Base-by-base conservation (phyloP, 2,888 invertebrate species). In the Bedellia somnulentella region DNA sequence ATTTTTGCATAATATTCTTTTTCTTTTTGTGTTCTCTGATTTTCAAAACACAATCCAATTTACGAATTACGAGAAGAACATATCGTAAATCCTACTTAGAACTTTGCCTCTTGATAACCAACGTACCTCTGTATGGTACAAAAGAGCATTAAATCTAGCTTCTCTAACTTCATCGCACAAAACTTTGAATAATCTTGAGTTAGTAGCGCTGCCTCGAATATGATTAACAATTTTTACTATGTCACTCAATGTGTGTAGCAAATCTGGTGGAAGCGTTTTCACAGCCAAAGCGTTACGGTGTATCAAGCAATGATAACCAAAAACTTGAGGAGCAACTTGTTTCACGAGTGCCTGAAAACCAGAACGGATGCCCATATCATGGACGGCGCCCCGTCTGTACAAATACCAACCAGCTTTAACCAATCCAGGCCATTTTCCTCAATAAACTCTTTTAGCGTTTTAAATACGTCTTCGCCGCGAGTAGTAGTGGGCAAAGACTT, bases 1-100 rank as follows among this genome's bases (percentile, higher is more conserved):
- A n/a, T n/a, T n/a, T n/a, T n/a, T n/a, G n/a, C n/a, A 36, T 36
- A 12, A 34, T 36, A 32, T 37, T 37, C 28, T 24, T 34, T 34
- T 25, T 35, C 30, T 33, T 37, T 37, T 30, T 27, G 18, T 31
- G 36, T 35, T 34, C 28, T 34, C 25, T 33, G 31, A 5, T 37
- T 38, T 37, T 37, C 35, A 14, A 37, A 35, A 34, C 34, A 29
- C 17, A 30, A 38, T 38, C 28, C 29, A 12, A 37, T 40, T 37
- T 31, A 12, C 37, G 15, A 35, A n/a, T n/a, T n/a, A n/a, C n/a
- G n/a, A n/a, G n/a, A n/a, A n/a, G n/a, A n/a, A 32, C 2, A 40
- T 21, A 10, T 40, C 37, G 28, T 35, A 37, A 21, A 37, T 33
- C 34, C 38, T 36, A n/a, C n/a, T 35, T 14, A 38, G 29, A 38